Percentiles rank a stretch among this genome's conserved stretches.
phyloP scores from a whole-genome alignment of 2,888 invertebrate species.

The Leptinotarsa juncta region DNA sequence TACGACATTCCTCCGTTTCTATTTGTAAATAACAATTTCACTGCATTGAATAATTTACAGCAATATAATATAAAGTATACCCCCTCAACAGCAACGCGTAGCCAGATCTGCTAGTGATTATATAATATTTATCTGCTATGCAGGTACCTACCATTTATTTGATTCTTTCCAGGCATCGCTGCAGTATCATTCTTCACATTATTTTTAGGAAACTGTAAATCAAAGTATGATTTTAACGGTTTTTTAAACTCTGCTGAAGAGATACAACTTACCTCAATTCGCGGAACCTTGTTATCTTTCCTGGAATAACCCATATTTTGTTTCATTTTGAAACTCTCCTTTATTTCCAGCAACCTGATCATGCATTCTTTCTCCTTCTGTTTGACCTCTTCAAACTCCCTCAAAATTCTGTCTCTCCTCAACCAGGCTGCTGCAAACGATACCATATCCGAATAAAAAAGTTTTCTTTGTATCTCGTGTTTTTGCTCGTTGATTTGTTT shows the following conservation, averaged over 20 bases:
- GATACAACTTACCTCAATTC: conserved; percentile 25
- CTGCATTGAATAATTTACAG: too few species aligned
- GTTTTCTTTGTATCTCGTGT: conserved; percentile 20
- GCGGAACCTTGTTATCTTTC: conserved; percentile 25
- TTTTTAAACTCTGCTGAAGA: not conserved
- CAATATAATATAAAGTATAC: too few species aligned
- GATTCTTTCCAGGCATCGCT: not conserved
- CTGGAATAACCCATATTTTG: conserved; percentile 19
- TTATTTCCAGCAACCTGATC: conserved; percentile 26
- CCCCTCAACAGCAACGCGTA: too few species aligned
- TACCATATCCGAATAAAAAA: conserved; percentile 35
- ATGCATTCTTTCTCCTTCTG: conserved; percentile 28
- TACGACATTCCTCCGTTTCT: too few species aligned
- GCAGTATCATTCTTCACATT: not conserved
- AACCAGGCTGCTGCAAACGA: conserved; percentile 36
- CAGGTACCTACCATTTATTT: not conserved
- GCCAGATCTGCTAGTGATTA: too few species aligned
- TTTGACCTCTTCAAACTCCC: conserved; percentile 22
- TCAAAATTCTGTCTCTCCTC: not conserved
- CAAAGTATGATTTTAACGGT: not conserved
- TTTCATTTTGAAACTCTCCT: conserved; percentile 28
- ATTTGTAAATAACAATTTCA: too few species aligned
- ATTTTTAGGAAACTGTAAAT: conserved; percentile 8
- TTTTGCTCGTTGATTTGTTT: conserved; percentile 26
- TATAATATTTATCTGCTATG: not conserved